Evolutionary conservation across 2,888 invertebrate species (phyloP).

Genomic region (Caenorhabditis sp.): DNA sequence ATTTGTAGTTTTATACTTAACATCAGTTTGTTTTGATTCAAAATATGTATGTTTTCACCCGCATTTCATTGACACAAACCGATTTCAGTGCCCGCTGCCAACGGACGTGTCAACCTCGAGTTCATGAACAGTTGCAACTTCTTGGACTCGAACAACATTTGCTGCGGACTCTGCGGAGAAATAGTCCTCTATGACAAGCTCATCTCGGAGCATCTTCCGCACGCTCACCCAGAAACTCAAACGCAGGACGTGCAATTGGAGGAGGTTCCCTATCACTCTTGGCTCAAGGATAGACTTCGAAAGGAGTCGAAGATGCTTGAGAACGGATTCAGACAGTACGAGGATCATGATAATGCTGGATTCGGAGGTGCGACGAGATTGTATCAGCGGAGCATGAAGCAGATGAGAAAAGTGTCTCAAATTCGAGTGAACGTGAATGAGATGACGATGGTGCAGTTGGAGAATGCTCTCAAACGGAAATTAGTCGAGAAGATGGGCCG

Average conservation of each 20-base stretch:
- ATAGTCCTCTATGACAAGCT: constrained; percentile 80
- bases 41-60: neutral
- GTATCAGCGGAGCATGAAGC: neutral
- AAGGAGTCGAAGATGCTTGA: constrained; percentile 73
- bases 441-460: constrained; percentile 79
- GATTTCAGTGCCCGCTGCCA: neutral
- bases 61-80: too few species aligned
- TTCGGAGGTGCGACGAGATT: constrained; percentile 42
- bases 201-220: constrained; percentile 78
- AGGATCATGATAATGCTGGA: constrained; percentile 42
- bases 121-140: constrained; percentile 73
- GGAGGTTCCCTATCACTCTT: constrained; percentile 80
- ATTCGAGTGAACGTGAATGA: constrained; percentile 81
- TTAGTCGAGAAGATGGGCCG: constrained; percentile 83
- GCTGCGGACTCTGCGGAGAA: constrained; percentile 82
- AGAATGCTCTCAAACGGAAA: constrained; percentile 79
- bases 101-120: constrained; percentile 37
- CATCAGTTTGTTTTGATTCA: too few species aligned
- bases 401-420: constrained; percentile 70
- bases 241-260: constrained; percentile 76
- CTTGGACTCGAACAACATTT: constrained; percentile 76
- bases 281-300: constrained; percentile 75
- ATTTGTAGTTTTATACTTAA: too few species aligned
- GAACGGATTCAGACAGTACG: constrained; percentile 70
- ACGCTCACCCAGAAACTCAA: constrained; percentile 77